Evolutionary conservation across 2,113 vertebrate genomes (phyloP), one percentile per base, ranked within the genome.

Genomic region (Strigops habroptila): DNA sequence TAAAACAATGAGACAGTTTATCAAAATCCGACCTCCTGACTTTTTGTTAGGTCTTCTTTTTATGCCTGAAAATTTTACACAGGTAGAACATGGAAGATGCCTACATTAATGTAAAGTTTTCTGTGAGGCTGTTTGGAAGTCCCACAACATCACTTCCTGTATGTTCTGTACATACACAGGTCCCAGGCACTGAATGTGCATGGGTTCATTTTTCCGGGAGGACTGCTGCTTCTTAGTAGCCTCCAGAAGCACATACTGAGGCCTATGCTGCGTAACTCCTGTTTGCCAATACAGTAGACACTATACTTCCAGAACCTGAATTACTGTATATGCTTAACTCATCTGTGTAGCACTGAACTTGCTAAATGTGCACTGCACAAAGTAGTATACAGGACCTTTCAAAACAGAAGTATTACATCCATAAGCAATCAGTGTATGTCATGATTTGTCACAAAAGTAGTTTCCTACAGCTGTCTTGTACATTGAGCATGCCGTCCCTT

Each of bases 121-220:
- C 35, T 35, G 68, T 23, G 31, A 31, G 39, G 44, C 49, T 31
- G 4, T 3, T 44, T 49, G 51, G 67, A 49, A 44, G 7, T 37
- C 37, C 25, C 59, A 12, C 7, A 3, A 8, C 3, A 1, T 7
- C 37, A 18, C 80, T 44, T 57, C 51, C 65, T n/a, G 7, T 9
- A 24, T 0, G 6, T 6, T 41, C 43, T 4, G 7, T 19, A 43
- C 7, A 3, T 1, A 4, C 2, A 25, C 1, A 3, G 44, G 28
- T 23, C 39, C 70, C 4, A 2, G 46, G 14, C 11, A 27, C 23
- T 30, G 71, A 41, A 64, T 4, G 6, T 14, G 23, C 31, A 14
- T 6, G 44, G 14, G 3, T 27, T 15, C 3, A 4, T 9, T 19
- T 14, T 22, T 52, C 41, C 8, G 17, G 39, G 41, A 14, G 7